Evolutionary conservation across 2,888 invertebrate species (phyloP), one percentile per base, ranked within the genome.

Genomic region (Tenthredo mesomela): DNA sequence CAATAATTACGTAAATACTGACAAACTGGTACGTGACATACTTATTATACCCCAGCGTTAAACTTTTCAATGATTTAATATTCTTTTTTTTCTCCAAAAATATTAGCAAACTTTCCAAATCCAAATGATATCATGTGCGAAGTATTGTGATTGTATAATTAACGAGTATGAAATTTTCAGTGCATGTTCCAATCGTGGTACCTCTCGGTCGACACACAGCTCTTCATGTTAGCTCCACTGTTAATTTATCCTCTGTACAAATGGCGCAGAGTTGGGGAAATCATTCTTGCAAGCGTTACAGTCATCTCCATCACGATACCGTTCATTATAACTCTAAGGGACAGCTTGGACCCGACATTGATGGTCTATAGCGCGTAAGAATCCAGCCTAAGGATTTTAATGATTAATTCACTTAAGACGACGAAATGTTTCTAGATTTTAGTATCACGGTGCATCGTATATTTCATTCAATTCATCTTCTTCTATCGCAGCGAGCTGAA

Each of bases 161-260:
- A 54, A 29, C 78, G 21, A 10, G n/a, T 47, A 18, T 82, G 3
- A 15, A 84, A 6, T 94, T 95, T 47, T 84, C 94, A 96, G 96
- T 96, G 96, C 88, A 96, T 96, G 96, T 96, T 96, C 92, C 96
- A 96, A 92, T 96, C 96, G 0, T 96, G 96, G 96, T 96, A 96
- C 89, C 93, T 96, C 84, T 93, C 94, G 6, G 96, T 95, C 71
- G 96, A 96, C 87, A 95, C 96, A 0, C 96, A 96, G 90, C 90
- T 96, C 82, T 96, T 96, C 93, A 94, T 96, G 89, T 89, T 96
- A 70, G 96, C 96, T 0, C 96, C 96, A 0, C 92, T 95, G 71
- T 94, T 96, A 84, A 95, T 96, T 87, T 96, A 95, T 92, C 94
- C 95, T n/a, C 91, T 97, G 21, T 96, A 96, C 95, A 95, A 94